These are phyloP conservation scores for Semnornis frantzii DNA, from an alignment of 2,113 vertebrate species.

Conservation along the genomic window DNA sequence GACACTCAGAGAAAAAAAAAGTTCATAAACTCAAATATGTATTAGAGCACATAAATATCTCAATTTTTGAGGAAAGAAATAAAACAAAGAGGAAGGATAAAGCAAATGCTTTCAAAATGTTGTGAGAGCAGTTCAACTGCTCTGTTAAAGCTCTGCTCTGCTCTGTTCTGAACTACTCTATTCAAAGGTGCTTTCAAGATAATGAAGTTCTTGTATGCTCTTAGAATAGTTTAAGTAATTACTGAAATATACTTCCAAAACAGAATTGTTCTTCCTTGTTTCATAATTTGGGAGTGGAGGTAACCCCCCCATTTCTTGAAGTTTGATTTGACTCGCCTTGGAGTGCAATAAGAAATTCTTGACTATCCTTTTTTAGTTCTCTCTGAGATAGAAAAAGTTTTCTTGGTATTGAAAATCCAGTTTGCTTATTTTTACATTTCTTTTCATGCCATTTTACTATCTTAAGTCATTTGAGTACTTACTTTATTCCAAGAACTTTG, in stretches of 20 bases:
- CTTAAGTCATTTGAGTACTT: background rate
- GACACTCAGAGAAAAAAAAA: background rate
- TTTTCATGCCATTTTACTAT: background rate
- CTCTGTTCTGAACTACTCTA: background rate
- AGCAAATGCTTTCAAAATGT: background rate
- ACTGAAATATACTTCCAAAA: background rate
- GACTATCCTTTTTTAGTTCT: background rate
- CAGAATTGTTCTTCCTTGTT: background rate
- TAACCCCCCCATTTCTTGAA: background rate
- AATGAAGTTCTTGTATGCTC: background rate
- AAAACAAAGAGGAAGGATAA: background rate
- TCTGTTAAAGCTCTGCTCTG: background rate
- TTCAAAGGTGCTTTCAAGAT: background rate
- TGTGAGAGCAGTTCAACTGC: background rate
- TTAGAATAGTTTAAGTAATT: background rate
- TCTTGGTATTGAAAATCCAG: background rate
- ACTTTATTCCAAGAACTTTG: background rate
- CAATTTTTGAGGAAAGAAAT: background rate
- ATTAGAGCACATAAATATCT: background rate
- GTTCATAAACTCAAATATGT: background rate
- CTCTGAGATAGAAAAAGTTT: background rate
- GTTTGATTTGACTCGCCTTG: background rate
- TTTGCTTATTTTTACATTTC: background rate
- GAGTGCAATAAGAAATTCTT: background rate
- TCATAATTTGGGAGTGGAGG: background rate